phyloP scores from a whole-genome alignment of 2,888 invertebrate genomes.

The Drosophila silvestris region DNA sequence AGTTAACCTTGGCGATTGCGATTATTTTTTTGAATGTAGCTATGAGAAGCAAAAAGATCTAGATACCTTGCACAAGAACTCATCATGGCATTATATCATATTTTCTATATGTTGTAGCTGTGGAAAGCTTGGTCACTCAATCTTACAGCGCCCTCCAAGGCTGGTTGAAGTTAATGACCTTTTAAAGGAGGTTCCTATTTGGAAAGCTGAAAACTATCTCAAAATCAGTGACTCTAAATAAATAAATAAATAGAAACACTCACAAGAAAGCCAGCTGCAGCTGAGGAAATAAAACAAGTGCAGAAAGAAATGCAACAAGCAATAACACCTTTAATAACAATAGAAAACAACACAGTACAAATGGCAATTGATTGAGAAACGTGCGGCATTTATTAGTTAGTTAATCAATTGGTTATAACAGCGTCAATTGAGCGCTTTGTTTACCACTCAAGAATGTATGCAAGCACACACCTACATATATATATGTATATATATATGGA shows the following conservation, averaged over 20 bases:
- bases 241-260: not conserved
- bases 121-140: not conserved
- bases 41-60: not conserved
- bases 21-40: not conserved
- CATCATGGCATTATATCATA: not conserved
- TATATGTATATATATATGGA: not conserved
- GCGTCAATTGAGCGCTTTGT: slow-evolving; percentile 50
- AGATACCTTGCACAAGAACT: not conserved
- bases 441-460: slow-evolving; percentile 50
- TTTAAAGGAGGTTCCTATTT: slow-evolving; percentile 1
- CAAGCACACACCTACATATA: not conserved
- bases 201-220: not conserved
- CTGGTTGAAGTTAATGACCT: not conserved
- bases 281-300: not conserved
- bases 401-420: slow-evolving; percentile 38
- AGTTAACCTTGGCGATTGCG: not conserved
- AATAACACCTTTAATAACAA: slow-evolving; percentile 19
- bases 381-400: slow-evolving; percentile 40
- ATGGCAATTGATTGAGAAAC: slow-evolving; percentile 57
- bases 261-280: not conserved
- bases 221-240: slow-evolving; percentile 3
- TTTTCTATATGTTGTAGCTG: not conserved
- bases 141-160: no score
- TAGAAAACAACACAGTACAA: slow-evolving; percentile 19
- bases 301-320: slow-evolving; percentile 12